phyloP scores from a whole-genome alignment of 2,113 vertebrate genomes.

The Myocastor coypus region DNA sequence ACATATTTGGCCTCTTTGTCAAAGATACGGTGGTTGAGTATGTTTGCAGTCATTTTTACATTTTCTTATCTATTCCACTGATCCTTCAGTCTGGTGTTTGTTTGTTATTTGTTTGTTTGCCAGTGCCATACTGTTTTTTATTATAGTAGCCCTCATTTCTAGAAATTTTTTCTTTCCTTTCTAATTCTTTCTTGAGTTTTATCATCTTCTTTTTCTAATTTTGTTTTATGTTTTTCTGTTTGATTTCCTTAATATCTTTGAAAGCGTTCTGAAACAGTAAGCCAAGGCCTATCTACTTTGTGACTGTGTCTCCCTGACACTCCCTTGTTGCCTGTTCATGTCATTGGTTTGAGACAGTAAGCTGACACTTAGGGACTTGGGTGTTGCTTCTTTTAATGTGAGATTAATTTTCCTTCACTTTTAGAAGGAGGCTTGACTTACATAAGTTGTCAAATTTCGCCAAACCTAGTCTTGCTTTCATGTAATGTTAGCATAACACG shows the following conservation, averaged over 20 bases:
- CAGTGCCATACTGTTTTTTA: neutral
- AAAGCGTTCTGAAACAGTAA: neutral
- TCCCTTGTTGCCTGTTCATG: neutral
- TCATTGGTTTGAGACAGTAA: neutral
- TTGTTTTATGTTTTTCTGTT: neutral
- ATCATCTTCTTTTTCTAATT: neutral
- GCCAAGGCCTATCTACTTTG: neutral
- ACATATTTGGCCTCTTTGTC: neutral
- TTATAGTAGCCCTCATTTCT: neutral
- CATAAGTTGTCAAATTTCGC: neutral
- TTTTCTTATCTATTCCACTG: neutral
- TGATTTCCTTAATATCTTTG: constrained; percentile 1
- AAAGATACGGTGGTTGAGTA: neutral
- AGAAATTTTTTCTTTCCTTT: neutral
- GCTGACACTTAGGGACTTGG: neutral
- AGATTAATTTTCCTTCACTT: constrained; percentile 10
- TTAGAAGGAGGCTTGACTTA: neutral
- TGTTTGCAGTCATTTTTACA: neutral
- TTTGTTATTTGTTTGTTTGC: neutral
- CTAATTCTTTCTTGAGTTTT: neutral
- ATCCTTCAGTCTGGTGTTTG: neutral
- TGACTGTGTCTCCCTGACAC: neutral
- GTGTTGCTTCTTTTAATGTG: constrained; percentile 4
- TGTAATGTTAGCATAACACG: neutral
- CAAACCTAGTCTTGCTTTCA: neutral